phyloP scores from a whole-genome alignment of 2,888 invertebrate genomes.

The Polylopha cassiicola region DNA sequence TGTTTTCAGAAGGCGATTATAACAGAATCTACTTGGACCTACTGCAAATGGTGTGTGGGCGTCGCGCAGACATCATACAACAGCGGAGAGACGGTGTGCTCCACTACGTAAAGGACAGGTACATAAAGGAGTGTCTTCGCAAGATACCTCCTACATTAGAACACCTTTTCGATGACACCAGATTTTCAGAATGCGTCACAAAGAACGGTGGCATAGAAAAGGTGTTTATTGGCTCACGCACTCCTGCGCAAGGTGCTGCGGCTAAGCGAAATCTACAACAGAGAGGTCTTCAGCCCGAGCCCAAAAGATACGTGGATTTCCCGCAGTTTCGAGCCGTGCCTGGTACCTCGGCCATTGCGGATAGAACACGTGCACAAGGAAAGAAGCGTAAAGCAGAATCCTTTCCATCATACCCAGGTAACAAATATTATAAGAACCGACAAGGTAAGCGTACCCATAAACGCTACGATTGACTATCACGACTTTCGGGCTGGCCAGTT shows the following conservation, averaged over 20 bases:
- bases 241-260: neutral
- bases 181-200: neutral
- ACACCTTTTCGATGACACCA: neutral
- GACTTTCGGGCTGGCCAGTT: too few species aligned
- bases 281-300: neutral
- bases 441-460: neutral
- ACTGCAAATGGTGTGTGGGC: too few species aligned
- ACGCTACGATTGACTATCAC: constrained; percentile 1
- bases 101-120: neutral
- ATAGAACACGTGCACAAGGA: neutral
- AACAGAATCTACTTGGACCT: too few species aligned
- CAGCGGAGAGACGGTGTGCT: neutral
- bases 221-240: neutral
- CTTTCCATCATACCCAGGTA: neutral
- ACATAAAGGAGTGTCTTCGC: neutral
- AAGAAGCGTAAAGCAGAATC: neutral
- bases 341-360: neutral
- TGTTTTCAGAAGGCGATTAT: too few species aligned
- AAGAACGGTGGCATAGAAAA: neutral
- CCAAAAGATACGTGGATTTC: neutral
- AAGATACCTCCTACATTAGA: too few species aligned
- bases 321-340: neutral
- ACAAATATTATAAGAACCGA: neutral
- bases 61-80: neutral
- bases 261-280: neutral